These are phyloP conservation scores for Drosophila maculinotata DNA, from an alignment of 2,888 invertebrate species.

Conservation along the genomic window DNA sequence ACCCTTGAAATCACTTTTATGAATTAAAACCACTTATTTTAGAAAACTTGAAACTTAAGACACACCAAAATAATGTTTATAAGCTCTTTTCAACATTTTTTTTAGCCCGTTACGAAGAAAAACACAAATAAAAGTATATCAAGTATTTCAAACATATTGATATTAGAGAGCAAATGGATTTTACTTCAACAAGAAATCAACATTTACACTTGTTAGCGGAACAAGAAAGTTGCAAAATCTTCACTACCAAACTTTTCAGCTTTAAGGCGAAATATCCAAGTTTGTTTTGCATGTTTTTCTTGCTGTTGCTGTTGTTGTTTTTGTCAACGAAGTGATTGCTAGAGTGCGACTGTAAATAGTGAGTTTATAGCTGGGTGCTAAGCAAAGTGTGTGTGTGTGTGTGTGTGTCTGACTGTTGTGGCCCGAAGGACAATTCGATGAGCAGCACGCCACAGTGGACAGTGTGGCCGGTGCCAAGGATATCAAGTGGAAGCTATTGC, in stretches of 20 bases:
- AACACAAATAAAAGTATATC: too few species aligned
- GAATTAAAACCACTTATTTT: too few species aligned
- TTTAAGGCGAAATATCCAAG: neutral
- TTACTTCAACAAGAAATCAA: too few species aligned
- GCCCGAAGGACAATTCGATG: conserved; percentile 14
- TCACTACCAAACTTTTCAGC: neutral
- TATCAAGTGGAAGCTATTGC: conserved; percentile 22
- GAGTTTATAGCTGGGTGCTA: conserved; percentile 11
- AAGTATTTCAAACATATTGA: too few species aligned
- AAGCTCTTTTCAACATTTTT: too few species aligned
- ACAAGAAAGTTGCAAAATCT: too few species aligned
- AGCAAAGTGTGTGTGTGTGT: conserved; percentile 1
- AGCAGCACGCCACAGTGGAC: neutral
- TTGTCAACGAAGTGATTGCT: conserved; percentile 7
- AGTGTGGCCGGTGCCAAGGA: conserved; percentile 17
- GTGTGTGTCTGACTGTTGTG: neutral
- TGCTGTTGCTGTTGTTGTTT: conserved; percentile 11
- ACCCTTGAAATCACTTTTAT: too few species aligned
- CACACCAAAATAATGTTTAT: too few species aligned
- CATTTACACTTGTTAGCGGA: neutral
- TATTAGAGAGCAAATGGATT: too few species aligned
- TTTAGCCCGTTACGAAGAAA: too few species aligned
- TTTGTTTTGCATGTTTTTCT: neutral
- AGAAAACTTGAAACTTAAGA: too few species aligned
- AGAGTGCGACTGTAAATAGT: too few species aligned